These are phyloP conservation scores for Bombus ignitus DNA, from an alignment of 1,140 invertebrate genomes.

Conservation along the genomic window DNA sequence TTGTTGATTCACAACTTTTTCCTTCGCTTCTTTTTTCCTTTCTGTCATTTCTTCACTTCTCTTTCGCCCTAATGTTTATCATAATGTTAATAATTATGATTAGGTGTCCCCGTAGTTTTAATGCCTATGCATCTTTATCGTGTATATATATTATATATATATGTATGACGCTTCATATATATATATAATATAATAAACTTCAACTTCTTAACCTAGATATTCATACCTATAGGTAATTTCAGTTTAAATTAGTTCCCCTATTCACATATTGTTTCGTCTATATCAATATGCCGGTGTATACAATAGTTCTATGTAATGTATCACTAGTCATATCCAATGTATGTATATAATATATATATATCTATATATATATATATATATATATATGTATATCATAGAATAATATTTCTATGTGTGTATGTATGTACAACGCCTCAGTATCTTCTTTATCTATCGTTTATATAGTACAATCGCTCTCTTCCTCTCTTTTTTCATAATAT, in stretches of 20 bases:
- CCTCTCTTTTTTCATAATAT: slow-evolving; percentile 51
- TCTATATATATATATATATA: slow-evolving; percentile 57
- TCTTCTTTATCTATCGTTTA: slow-evolving; percentile 56
- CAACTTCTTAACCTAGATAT: slow-evolving; percentile 65
- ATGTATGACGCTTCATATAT: slow-evolving; percentile 1
- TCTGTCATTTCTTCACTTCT: neutral
- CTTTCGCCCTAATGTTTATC: slow-evolving; percentile 45
- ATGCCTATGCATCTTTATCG: slow-evolving; percentile 71
- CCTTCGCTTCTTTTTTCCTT: neutral
- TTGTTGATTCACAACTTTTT: slow-evolving; percentile 9
- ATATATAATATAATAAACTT: slow-evolving; percentile 64
- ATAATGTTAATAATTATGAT: slow-evolving; percentile 68
- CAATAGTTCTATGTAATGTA: slow-evolving; percentile 72
- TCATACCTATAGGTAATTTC: slow-evolving; percentile 68
- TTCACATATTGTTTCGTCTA: slow-evolving; percentile 70
- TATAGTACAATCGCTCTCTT: slow-evolving; percentile 68
- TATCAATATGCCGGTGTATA: slow-evolving; percentile 73
- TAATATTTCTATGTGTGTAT: slow-evolving; percentile 73
- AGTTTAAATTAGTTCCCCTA: slow-evolving; percentile 68
- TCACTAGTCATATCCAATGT: slow-evolving; percentile 69
- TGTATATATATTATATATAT: slow-evolving; percentile 32
- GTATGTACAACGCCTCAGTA: slow-evolving; percentile 75
- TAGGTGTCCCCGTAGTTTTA: slow-evolving; percentile 67
- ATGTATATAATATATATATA: slow-evolving; percentile 67
- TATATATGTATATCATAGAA: slow-evolving; percentile 68